Evolutionary conservation across 2,113 vertebrate genomes (phyloP).

Genomic region (Pampusana beccarii): DNA sequence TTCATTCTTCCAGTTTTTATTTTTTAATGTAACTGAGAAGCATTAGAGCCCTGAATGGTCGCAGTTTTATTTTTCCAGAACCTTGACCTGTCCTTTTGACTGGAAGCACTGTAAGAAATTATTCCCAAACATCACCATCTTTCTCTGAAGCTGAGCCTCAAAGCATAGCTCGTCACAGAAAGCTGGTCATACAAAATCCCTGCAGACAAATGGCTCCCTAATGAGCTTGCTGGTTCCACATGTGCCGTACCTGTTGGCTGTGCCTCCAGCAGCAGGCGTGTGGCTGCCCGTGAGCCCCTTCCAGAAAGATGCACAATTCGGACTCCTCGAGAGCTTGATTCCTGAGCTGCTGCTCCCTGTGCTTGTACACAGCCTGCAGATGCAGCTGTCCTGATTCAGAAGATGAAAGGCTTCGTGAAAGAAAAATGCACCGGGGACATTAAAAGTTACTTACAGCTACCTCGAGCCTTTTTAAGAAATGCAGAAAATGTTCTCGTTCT

Average conservation of each 20-base stretch:
- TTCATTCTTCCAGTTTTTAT: not conserved
- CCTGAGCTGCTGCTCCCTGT: constrained; percentile 64
- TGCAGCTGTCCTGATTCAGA: constrained; percentile 79
- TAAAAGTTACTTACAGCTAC: not conserved
- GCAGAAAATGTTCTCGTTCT: not conserved
- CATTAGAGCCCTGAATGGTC: not conserved
- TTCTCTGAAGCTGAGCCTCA: not conserved
- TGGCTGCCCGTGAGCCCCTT: constrained; percentile 60
- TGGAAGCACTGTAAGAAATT: not conserved
- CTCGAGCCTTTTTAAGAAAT: not conserved
- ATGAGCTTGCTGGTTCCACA: not conserved
- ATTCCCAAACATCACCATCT: not conserved
- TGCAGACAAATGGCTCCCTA: not conserved
- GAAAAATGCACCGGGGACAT: not conserved
- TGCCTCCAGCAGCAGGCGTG: not conserved
- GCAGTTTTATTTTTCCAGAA: not conserved
- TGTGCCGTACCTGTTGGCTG: constrained; percentile 72
- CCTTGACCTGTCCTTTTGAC: not conserved
- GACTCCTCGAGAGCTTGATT: constrained; percentile 66
- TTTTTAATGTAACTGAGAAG: not conserved
- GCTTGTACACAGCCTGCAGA: constrained; percentile 83
- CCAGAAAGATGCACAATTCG: constrained; percentile 21
- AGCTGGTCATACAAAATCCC: not conserved
- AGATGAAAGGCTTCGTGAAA: not conserved
- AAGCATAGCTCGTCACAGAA: not conserved